Conservation (phyloP, 2,113 vertebrate genomes). For the Aleadryas rufinucha region DNA sequence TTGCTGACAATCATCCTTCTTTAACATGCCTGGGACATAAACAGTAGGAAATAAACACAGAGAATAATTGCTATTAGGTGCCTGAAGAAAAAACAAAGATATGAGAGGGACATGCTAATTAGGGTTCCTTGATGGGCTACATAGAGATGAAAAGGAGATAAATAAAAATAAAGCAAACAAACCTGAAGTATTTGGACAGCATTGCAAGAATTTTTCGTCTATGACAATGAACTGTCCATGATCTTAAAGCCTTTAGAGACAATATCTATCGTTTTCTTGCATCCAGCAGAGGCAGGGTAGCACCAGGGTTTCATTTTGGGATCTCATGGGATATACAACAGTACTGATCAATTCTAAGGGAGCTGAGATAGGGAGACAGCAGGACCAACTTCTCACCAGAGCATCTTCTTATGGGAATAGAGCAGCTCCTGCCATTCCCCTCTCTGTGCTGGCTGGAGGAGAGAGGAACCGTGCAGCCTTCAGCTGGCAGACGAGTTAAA, state of each 20-base stretch:
- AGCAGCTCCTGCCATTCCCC: neutral
- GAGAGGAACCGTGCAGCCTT: neutral
- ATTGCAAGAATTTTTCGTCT: neutral
- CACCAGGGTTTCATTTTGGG: neutral
- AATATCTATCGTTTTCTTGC: neutral
- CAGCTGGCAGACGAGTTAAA: neutral
- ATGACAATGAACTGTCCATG: neutral
- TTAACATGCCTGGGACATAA: neutral
- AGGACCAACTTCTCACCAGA: neutral
- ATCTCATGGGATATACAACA: neutral
- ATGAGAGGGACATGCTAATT: neutral
- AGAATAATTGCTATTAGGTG: neutral
- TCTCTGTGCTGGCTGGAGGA: fast-evolving
- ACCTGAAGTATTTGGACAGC: neutral
- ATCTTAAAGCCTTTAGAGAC: neutral
- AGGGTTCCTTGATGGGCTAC: neutral
- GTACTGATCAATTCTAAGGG: neutral
- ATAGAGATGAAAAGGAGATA: neutral
- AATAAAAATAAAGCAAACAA: neutral
- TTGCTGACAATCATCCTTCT: neutral
- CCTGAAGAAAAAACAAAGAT: neutral
- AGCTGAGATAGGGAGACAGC: neutral
- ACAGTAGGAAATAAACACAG: neutral
- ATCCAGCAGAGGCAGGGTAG: neutral
- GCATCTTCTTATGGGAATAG: neutral